A percentile compares a stretch with the other conserved stretches of the same genome.
phyloP scores from a whole-genome alignment of 1,140 invertebrate species.

The Drosophila quadrilineata region DNA sequence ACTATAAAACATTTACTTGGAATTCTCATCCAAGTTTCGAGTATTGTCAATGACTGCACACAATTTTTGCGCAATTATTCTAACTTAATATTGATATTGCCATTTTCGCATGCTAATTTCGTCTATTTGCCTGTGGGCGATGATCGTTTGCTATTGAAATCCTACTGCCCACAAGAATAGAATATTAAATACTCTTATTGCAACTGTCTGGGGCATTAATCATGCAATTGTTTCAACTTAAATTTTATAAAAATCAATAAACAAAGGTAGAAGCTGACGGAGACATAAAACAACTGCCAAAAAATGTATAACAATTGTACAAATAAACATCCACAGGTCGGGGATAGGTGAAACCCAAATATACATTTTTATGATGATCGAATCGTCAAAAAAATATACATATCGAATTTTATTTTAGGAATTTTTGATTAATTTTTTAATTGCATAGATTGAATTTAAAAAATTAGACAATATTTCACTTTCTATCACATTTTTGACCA shows the following conservation, averaged over 20 bases:
- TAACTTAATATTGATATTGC: conserved; percentile 17
- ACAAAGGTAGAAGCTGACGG: conserved; percentile 37
- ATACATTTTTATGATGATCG: no score
- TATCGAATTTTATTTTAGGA: no score
- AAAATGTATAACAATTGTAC: conserved; percentile 25
- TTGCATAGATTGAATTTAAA: no score
- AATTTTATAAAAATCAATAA: conserved; percentile 34
- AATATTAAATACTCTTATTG: not conserved
- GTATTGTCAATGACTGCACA: conserved; percentile 11
- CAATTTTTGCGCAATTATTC: conserved; percentile 10
- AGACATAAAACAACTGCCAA: conserved; percentile 27
- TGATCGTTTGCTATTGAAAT: conserved; percentile 23
- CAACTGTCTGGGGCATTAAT: not conserved
- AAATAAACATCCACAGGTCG: no score
- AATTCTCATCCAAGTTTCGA: not conserved
- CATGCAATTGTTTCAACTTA: conserved; percentile 12
- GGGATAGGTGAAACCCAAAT: no score
- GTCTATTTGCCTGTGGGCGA: conserved; percentile 16
- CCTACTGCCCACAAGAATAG: conserved; percentile 14
- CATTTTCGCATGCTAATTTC: conserved; percentile 25
- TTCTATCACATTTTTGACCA: no score
- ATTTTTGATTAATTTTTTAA: no score
- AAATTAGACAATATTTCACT: no score
- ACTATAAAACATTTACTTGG: not conserved
- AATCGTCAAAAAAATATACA: no score